These are phyloP conservation scores for Bombyx mori DNA, from an alignment of 1,140 invertebrate genomes.

Conservation along the genomic window ASM3026992v2 NC_085125.1:8006001-8006500, in stretches of 20 bases:
- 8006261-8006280: constrained; percentile 71
- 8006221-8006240: constrained; percentile 76
- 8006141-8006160: no score
- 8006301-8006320: constrained; percentile 73
- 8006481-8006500: no score
- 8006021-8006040: no score
- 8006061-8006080: no score
- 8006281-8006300: constrained; percentile 74
- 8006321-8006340: constrained; percentile 64
- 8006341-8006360: constrained; percentile 67
- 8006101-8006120: no score
- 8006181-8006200: constrained; percentile 64
- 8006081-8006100: no score
- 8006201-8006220: constrained; percentile 76
- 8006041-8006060: no score
- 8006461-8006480: no score
- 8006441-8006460: not conserved
- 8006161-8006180: no score
- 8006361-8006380: constrained; percentile 14
- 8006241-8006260: constrained; percentile 68
- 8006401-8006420: not conserved
- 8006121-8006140: no score
- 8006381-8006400: not conserved
- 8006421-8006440: constrained; percentile 9
- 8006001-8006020: no score